Base-by-base conservation (phyloP, 2,888 invertebrate genomes). In the Gastrophysa polygoni region DNA sequence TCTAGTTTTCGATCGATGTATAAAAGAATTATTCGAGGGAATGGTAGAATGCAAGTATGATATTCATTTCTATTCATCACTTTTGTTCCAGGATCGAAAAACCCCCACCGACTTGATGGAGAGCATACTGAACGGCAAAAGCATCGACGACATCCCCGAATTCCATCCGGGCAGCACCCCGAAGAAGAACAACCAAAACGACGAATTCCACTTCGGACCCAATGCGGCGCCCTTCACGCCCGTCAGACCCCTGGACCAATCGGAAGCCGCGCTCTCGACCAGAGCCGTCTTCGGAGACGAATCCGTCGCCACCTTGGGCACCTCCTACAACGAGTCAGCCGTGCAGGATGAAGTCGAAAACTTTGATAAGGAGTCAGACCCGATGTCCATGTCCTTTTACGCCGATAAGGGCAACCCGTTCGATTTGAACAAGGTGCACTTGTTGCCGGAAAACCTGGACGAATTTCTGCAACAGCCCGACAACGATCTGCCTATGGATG, bases 351-450 rank as follows among this genome's bases (percentile, higher is more conserved):
- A n/a, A n/a, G n/a, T n/a, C n/a, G n/a, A n/a, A n/a, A n/a, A n/a
- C n/a, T 82, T 74, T 17, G 69, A 68, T 46, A 86, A 86, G 74
- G 86, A 86, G 74, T 80, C 84, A 61, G 87, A 87, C 80, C 87
- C 87, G 14, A 88, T 88, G 87, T 87, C 86, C 66, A 86, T 86
- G 86, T 87, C 87, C 57, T 87, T 87, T 76, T 87, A 87, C 73
- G 87, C 86, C 73, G 86, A 87, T 72, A 85, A 86, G 74, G 85
- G 85, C 11, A 80, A 83, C 72, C 82, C 82, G 48, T 85, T 86
- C 47, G 87, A 87, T 77, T 81, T 87, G 24, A 87, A 88, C 75
- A 85, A 86, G 66, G 87, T 87, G 18, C 87, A 86, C 69, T 72
- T 80, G 16, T 73, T 87, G 49, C 87, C 87, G 0, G 85, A 86